A percentile compares a stretch with the other conserved stretches of the same genome.
Conservation (phyloP, 2,888 invertebrate genomes). For the Anthrax anthrax region DNA sequence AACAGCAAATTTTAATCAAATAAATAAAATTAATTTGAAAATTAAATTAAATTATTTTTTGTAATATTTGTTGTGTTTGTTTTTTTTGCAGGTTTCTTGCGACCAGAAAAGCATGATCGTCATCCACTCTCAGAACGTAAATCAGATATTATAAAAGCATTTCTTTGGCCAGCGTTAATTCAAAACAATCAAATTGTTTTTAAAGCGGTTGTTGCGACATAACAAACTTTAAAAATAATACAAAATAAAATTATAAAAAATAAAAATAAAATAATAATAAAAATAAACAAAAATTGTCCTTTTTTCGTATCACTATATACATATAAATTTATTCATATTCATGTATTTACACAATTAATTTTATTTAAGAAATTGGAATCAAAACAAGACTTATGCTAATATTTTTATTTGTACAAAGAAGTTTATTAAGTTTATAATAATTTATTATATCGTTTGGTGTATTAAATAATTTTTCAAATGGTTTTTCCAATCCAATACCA, state of each 20-base stretch:
- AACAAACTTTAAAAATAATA: conserved; percentile 15
- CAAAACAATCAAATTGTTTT: conserved; percentile 64
- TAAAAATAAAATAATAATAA: conserved; percentile 7
- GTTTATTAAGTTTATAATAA: conserved; percentile 25
- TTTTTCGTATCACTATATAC: background rate
- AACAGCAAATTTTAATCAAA: too few species aligned
- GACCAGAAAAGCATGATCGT: conserved; percentile 62
- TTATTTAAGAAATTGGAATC: conserved; percentile 20
- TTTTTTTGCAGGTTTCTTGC: conserved; percentile 44
- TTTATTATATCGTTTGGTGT: conserved; percentile 31
- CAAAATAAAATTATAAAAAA: conserved; percentile 9
- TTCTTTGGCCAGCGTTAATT: conserved; percentile 77
- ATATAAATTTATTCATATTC: background rate
- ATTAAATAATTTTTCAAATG: conserved; percentile 24
- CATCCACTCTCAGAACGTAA: conserved; percentile 62
- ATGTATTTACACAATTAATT: background rate
- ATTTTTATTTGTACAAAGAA: conserved; percentile 29
- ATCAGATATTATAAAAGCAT: conserved; percentile 60
- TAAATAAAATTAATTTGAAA: too few species aligned
- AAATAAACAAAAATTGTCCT: too few species aligned
- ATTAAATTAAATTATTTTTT: too few species aligned
- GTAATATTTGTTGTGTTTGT: too few species aligned
- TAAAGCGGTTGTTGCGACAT: conserved; percentile 76
- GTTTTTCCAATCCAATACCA: conserved; percentile 27
- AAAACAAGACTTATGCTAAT: conserved; percentile 23